Conservation (phyloP, 1,140 invertebrate species). For the Drosophila nikananu region DNA sequence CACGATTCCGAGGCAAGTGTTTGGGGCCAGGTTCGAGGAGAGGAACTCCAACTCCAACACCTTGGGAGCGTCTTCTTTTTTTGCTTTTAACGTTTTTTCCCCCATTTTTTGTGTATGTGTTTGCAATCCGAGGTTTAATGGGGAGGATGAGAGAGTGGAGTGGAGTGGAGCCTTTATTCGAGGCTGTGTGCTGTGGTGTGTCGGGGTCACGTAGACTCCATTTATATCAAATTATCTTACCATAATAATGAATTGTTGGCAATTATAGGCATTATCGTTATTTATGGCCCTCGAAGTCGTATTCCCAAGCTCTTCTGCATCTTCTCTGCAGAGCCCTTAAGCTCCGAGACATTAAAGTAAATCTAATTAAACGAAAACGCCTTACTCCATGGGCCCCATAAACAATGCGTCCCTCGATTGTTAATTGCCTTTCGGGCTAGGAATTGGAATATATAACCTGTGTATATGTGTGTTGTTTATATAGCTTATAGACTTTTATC, state of each 20-base stretch:
- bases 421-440: constrained; percentile 54
- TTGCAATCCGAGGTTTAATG: constrained; percentile 25
- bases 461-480: not conserved
- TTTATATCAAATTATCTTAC: constrained; percentile 85
- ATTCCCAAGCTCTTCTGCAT: constrained; percentile 65
- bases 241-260: constrained; percentile 85
- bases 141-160: constrained; percentile 9
- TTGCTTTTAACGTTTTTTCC: constrained; percentile 14
- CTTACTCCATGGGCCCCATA: constrained; percentile 40
- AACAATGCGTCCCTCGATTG: constrained; percentile 36
- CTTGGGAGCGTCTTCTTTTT: constrained; percentile 30
- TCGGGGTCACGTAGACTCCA: constrained; percentile 83
- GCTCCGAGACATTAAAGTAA: constrained; percentile 65
- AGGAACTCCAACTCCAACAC: constrained; percentile 24
- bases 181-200: constrained; percentile 48
- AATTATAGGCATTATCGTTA: constrained; percentile 85
- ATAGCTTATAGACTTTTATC: constrained; percentile 16
- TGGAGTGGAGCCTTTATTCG: constrained; percentile 9
- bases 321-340: constrained; percentile 26
- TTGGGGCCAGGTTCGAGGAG: constrained; percentile 16
- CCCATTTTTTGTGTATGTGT: not conserved
- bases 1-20: constrained; percentile 48
- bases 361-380: constrained; percentile 77
- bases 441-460: constrained; percentile 15
- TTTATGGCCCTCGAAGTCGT: constrained; percentile 78